phyloP scores from a whole-genome alignment of 1,140 invertebrate species.

The Conus ventricosus region DNA sequence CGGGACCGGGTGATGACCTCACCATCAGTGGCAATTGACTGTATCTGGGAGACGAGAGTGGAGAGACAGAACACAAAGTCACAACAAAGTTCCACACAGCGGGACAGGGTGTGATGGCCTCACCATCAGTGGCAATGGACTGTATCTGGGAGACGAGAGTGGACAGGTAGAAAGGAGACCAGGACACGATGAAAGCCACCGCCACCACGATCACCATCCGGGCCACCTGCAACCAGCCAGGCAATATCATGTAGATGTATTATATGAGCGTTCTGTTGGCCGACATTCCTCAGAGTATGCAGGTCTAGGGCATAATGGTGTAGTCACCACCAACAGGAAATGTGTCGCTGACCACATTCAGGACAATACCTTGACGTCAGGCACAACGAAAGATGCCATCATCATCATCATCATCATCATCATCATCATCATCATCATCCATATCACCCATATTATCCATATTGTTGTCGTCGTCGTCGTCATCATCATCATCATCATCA shows the following conservation, averaged over 20 bases:
- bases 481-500: neutral
- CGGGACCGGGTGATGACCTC: no score
- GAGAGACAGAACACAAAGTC: slow-evolving; percentile 66
- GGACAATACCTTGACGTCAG: no score
- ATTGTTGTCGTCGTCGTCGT: neutral
- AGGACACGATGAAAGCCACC: slow-evolving; percentile 72
- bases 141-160: slow-evolving; percentile 74
- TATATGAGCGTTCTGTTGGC: no score
- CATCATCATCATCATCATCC: no score
- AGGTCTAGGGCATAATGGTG: no score
- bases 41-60: slow-evolving; percentile 73
- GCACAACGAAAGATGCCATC: no score
- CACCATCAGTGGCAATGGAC: slow-evolving; percentile 34
- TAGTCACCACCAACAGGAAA: no score
- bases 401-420: no score
- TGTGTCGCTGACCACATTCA: no score
- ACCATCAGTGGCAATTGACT: slow-evolving; percentile 45
- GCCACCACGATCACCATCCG: slow-evolving; percentile 76
- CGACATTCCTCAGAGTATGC: no score
- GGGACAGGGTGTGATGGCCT: neutral
- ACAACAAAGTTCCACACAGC: no score
- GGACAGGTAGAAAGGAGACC: slow-evolving; percentile 76
- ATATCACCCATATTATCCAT: no score
- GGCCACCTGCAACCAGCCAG: slow-evolving; percentile 66
- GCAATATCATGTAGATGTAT: neutral